Evolutionary conservation across 2,888 invertebrate species (phyloP).

Genomic region (Conomelus anceps): DNA sequence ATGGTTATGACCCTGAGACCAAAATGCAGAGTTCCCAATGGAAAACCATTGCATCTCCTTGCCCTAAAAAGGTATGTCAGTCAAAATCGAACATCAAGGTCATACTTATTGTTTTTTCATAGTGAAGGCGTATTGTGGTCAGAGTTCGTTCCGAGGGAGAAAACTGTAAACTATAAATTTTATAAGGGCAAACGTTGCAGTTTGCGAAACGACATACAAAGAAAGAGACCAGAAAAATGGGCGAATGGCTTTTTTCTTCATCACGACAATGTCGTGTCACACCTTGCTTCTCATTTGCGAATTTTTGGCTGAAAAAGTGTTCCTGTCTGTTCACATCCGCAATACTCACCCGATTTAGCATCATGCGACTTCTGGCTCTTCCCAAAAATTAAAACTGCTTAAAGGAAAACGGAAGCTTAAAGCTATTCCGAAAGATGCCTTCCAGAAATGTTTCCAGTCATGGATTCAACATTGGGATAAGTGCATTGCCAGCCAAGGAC

Average conservation of each 20-base stretch:
- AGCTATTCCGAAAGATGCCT: neutral
- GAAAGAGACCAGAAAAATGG: slow-evolving; percentile 3
- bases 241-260: neutral
- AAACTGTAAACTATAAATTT: neutral
- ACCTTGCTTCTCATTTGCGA: too few relatives aligned
- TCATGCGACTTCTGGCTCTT: too few relatives aligned
- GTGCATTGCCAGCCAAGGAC: too few relatives aligned
- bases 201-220: slow-evolving; percentile 4
- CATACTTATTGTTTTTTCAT: slow-evolving; percentile 3
- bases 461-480: too few relatives aligned
- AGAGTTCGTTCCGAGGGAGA: slow-evolving; percentile 4
- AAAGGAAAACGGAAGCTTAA: too few relatives aligned
- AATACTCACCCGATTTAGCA: too few relatives aligned
- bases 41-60: neutral
- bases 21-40: too few relatives aligned
- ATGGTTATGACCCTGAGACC: neutral
- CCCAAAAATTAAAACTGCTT: too few relatives aligned
- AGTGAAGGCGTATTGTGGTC: neutral
- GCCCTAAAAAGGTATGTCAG: neutral
- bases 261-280: neutral
- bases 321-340: too few relatives aligned
- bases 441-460: too few relatives aligned
- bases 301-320: too few relatives aligned
- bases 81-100: too few relatives aligned
- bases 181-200: neutral